Percentiles rank a stretch among this genome's conserved stretches.
These are phyloP conservation scores for Macaria notata DNA, from an alignment of 2,888 invertebrate genomes.

Conservation along the genomic window DNA sequence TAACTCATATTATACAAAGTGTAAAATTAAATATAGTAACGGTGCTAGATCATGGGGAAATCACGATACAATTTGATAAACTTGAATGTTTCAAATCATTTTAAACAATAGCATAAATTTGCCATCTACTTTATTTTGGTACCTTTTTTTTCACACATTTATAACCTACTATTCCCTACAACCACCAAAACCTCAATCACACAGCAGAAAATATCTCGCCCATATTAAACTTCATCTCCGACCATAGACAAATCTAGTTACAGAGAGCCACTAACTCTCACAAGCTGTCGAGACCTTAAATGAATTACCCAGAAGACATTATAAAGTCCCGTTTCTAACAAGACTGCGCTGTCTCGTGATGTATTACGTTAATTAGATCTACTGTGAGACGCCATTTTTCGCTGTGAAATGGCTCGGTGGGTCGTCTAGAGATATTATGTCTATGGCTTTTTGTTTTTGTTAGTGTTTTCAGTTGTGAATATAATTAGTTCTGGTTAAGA, in stretches of 20 bases:
- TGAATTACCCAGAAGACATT: constrained; percentile 31
- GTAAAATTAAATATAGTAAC: no score
- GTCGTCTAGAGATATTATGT: constrained; percentile 13
- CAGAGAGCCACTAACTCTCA: constrained; percentile 24
- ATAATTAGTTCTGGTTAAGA: constrained; percentile 1
- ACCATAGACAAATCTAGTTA: constrained; percentile 28
- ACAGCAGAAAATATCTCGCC: no score
- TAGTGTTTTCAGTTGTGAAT: not conserved
- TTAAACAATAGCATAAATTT: no score
- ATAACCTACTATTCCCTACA: no score
- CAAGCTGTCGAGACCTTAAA: constrained; percentile 26
- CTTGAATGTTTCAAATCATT: no score
- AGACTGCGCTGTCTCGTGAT: constrained; percentile 39
- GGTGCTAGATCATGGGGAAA: no score
- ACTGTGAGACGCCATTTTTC: constrained; percentile 45
- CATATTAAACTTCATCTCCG: constrained; percentile 18
- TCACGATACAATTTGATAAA: no score
- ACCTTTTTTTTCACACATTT: no score
- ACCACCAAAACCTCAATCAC: no score
- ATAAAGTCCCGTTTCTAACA: constrained; percentile 31
- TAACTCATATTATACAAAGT: no score
- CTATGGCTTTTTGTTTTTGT: constrained; percentile 11
- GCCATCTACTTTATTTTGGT: no score
- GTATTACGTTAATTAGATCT: constrained; percentile 54
- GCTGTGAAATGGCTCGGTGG: constrained; percentile 18